phyloP scores from a whole-genome alignment of 1,140 invertebrate species.

The Intoshia linei region DNA sequence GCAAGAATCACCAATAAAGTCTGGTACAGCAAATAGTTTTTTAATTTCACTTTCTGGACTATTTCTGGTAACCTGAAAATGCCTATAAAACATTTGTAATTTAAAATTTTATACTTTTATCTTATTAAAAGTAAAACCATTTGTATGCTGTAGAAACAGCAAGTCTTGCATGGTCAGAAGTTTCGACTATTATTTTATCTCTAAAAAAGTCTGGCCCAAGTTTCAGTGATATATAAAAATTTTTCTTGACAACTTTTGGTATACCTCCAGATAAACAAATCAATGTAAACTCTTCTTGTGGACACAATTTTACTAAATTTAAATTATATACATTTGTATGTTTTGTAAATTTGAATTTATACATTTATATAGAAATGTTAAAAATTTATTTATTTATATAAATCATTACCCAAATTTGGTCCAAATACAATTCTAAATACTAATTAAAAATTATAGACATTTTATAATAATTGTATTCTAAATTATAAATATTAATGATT shows the following conservation, averaged over 20 bases:
- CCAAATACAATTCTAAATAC: slow-evolving; percentile 26
- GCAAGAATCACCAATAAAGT: slow-evolving; percentile 27
- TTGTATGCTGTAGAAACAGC: slow-evolving; percentile 26
- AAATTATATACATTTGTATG: too few species aligned
- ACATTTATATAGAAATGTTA: too few species aligned
- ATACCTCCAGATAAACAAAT: slow-evolving; percentile 25
- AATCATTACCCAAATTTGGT: too few species aligned
- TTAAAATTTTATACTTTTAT: background rate
- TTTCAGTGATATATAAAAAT: slow-evolving; percentile 21
- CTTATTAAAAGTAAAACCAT: slow-evolving; percentile 19
- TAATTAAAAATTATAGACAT: too few species aligned
- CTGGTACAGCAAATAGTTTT: slow-evolving; percentile 26
- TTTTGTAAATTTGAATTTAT: too few species aligned
- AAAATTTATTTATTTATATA: too few species aligned
- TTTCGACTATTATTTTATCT: slow-evolving; percentile 26
- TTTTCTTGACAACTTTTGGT: slow-evolving; percentile 14
- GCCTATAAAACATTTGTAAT: slow-evolving; percentile 13
- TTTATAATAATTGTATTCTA: too few species aligned
- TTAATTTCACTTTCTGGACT: slow-evolving; percentile 12
- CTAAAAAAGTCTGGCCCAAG: slow-evolving; percentile 27
- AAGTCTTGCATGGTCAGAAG: slow-evolving; percentile 26
- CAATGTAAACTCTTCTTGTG: slow-evolving; percentile 28
- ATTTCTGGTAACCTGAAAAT: slow-evolving; percentile 20
- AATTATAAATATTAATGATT: too few species aligned
- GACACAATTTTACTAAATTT: slow-evolving; percentile 27